Conservation (phyloP, 2,888 invertebrate genomes). For the Melanchra persicariae region DNA sequence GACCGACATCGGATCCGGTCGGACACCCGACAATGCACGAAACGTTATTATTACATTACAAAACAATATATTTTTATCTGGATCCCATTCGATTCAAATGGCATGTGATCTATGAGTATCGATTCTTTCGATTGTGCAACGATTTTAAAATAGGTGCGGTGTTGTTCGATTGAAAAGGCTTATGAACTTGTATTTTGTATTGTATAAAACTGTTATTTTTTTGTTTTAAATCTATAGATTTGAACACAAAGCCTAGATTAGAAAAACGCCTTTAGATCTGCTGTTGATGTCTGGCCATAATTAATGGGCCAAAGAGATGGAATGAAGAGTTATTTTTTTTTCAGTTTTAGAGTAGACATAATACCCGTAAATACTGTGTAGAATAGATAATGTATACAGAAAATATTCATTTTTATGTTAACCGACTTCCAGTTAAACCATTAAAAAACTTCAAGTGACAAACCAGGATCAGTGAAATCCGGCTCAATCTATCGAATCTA, state of each 20-base stretch:
- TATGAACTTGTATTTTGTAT: constrained; percentile 10
- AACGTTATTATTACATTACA: constrained; percentile 63
- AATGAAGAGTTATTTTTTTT: too few species aligned
- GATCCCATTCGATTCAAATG: constrained; percentile 59
- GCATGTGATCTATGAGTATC: constrained; percentile 62
- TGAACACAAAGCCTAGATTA: background rate
- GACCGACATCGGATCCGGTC: constrained; percentile 65
- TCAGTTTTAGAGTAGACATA: too few species aligned
- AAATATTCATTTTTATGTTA: too few species aligned
- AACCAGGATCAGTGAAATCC: background rate
- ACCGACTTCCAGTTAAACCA: too few species aligned
- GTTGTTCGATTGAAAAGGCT: constrained; percentile 29
- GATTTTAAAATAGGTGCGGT: constrained; percentile 24
- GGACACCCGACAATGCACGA: constrained; percentile 62
- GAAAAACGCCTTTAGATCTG: background rate
- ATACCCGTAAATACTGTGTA: too few species aligned
- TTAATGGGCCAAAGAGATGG: too few species aligned
- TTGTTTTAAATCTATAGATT: background rate
- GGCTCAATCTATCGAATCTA: too few species aligned
- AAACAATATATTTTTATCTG: constrained; percentile 65
- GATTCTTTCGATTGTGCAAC: constrained; percentile 50
- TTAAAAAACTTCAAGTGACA: background rate
- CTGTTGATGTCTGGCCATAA: background rate
- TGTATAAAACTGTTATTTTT: background rate
- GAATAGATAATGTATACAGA: too few species aligned